Base-by-base conservation (phyloP, 2,888 invertebrate genomes). In the Trichopria drosophilae region DNA sequence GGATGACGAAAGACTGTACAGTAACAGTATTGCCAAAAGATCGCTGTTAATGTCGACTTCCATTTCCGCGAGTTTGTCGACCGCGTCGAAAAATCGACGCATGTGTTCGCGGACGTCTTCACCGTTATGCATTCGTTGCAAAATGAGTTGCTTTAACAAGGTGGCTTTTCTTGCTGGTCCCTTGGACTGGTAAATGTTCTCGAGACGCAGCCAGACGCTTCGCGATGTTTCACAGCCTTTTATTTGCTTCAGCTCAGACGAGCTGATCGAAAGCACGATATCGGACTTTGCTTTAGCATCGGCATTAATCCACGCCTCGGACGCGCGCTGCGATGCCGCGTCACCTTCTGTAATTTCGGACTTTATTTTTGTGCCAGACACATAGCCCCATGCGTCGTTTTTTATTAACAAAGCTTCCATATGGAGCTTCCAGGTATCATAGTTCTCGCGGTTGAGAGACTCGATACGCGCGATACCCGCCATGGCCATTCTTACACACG, bases 61-160 rank as follows among this genome's bases (percentile, higher is more conserved):
- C 36, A 52, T 23, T 19, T 45, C 57, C 9, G 29, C 42, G 28
- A 55, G 43, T 39, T 53, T 47, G 24, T 40, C 47, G 1, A 44
- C 29, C 16, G 29, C 23, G n/a, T 52, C 52, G 15, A 41, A 44
- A 29, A 53, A 47, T 22, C 36, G 23, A n/a, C 20, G n/a, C 16
- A 28, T 32, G 41, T 53, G 43, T 12, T 55, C 42, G 19, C 44
- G 13, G 20, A 31, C 24, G 31, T 55, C 49, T 20, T 28, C 45
- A 19, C 43, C 39, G 18, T 41, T 29, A n/a, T 31, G 22, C 49
- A 57, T 52, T 29, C 41, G 43, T 10, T 44, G 28, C 22, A 45
- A 34, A n/a, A 57, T 55, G 10, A 55, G 42, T 4, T 47, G 42
- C 6, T 57, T 57, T 16, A 57, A 31, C 12, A 57, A 29, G 6